phyloP scores from a whole-genome alignment of 2,797 vertebrate genomes.

The Sebastes variabilis region DNA sequence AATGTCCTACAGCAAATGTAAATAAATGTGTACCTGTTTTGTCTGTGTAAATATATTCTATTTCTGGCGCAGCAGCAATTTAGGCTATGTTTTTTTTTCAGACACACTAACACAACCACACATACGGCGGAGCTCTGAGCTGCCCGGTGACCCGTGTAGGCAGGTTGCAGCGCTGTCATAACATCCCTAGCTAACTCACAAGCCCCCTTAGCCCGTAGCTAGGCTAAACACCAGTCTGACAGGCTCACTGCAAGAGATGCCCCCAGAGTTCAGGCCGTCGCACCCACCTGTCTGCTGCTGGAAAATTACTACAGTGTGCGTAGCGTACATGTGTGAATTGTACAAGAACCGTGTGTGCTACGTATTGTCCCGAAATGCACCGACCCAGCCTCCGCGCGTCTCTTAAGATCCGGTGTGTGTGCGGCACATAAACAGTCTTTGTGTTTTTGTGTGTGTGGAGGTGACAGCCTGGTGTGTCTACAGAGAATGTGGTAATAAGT shows the following conservation, averaged over 20 bases:
- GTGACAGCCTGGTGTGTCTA: conserved; percentile 57
- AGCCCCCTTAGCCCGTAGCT: conserved; percentile 40
- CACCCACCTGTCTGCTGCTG: conserved; percentile 61
- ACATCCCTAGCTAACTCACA: conserved; percentile 38
- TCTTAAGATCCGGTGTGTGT: conserved; percentile 9
- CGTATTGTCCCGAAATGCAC: conserved; percentile 12
- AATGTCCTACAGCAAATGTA: background rate
- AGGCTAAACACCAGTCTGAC: conserved; percentile 55
- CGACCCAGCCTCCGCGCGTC: background rate
- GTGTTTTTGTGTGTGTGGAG: conserved; percentile 38
- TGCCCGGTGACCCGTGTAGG: conserved; percentile 56
- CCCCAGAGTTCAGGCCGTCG: conserved; percentile 52
- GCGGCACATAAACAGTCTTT: conserved; percentile 39
- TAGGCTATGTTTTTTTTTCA: background rate
- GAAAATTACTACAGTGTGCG: conserved; percentile 32
- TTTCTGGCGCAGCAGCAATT: background rate
- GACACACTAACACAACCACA: background rate
- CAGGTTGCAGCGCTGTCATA: conserved; percentile 59
- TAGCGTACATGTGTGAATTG: conserved; percentile 33
- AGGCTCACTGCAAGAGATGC: conserved; percentile 42
- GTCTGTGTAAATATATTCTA: background rate
- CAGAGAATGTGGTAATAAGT: conserved; percentile 73
- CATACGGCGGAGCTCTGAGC: background rate
- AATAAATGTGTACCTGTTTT: conserved; percentile 4
- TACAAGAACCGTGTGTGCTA: conserved; percentile 18